Evolutionary conservation across 2,888 invertebrate genomes (phyloP).

Genomic region (Tineola bisselliella): DNA sequence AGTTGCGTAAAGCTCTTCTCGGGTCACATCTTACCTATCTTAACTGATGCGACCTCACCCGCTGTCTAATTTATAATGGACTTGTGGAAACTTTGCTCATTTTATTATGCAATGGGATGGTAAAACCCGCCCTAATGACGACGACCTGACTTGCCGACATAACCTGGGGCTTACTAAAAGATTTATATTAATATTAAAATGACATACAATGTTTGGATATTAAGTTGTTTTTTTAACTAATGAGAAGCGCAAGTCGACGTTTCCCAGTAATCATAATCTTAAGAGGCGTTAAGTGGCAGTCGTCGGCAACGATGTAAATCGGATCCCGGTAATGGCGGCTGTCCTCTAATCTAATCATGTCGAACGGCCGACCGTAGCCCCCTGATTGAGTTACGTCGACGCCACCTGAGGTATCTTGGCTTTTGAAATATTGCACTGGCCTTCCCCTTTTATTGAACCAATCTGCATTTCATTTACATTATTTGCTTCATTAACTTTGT

Average conservation of each 20-base stretch:
- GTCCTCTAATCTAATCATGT: slow-evolving; percentile 59
- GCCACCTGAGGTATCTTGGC: slow-evolving; percentile 15
- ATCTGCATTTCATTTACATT: slow-evolving; percentile 11
- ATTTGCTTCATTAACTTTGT: neutral
- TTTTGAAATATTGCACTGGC: slow-evolving; percentile 10
- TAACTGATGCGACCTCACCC: slow-evolving; percentile 64
- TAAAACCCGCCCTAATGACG: slow-evolving; percentile 61
- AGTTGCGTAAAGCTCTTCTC: slow-evolving; percentile 46
- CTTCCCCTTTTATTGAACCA: neutral
- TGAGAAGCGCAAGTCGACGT: neutral
- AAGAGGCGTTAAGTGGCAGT: slow-evolving; percentile 11
- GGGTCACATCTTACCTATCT: slow-evolving; percentile 67
- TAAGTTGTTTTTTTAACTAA: neutral
- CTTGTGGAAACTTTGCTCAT: slow-evolving; percentile 66
- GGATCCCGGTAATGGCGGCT: slow-evolving; percentile 64
- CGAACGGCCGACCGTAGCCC: slow-evolving; percentile 44
- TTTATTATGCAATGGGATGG: slow-evolving; percentile 68
- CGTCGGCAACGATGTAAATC: slow-evolving; percentile 39
- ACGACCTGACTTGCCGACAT: slow-evolving; percentile 53
- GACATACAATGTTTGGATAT: neutral
- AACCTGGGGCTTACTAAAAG: slow-evolving; percentile 58
- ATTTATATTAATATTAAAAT: slow-evolving; percentile 31
- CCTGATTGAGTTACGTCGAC: slow-evolving; percentile 52
- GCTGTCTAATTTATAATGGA: slow-evolving; percentile 69
- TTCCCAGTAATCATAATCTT: slow-evolving; percentile 1